Percentiles rank a stretch among this genome's conserved stretches.
These are phyloP conservation scores for Ciona savignyi DNA, from an alignment of 23 tunicate genomes.

Conservation along the genomic window DNA sequence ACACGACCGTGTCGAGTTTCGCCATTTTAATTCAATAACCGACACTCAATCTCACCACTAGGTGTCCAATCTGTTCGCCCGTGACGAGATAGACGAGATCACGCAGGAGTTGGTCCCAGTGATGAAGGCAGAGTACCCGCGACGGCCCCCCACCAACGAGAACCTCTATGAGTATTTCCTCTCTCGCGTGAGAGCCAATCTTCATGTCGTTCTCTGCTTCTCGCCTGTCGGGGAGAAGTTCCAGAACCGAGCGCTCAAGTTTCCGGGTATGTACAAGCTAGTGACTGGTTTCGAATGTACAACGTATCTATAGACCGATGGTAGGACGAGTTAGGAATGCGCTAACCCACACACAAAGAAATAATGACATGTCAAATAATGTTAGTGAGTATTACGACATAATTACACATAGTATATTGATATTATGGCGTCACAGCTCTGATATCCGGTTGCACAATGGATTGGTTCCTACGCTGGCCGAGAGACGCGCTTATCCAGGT, in stretches of 20 bases:
- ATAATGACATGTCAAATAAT: no score
- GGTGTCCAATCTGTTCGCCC: constrained; percentile 90
- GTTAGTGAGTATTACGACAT: no score
- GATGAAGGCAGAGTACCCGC: constrained; percentile 89
- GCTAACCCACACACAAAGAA: no score
- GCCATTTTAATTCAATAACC: neutral
- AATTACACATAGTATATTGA: no score
- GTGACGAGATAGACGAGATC: constrained; percentile 97
- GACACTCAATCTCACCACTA: constrained; percentile 19
- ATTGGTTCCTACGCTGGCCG: constrained; percentile 99
- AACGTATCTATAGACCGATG: no score
- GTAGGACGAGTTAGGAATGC: no score
- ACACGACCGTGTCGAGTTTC: neutral
- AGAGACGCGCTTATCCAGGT: constrained; percentile 91
- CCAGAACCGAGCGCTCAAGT: constrained; percentile 87
- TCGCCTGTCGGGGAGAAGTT: constrained; percentile 99
- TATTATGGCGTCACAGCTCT: constrained; percentile 75
- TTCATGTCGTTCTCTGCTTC: constrained; percentile 96
- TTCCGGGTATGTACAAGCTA: constrained; percentile 91
- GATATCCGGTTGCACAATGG: constrained; percentile 98
- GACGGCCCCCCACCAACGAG: constrained; percentile 96
- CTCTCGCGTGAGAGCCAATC: constrained; percentile 87
- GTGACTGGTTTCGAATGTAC: no score
- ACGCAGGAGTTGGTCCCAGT: constrained; percentile 83
- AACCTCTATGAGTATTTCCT: constrained; percentile 95